phyloP scores from a whole-genome alignment of 2,113 vertebrate genomes.

The Rynchops niger region DNA sequence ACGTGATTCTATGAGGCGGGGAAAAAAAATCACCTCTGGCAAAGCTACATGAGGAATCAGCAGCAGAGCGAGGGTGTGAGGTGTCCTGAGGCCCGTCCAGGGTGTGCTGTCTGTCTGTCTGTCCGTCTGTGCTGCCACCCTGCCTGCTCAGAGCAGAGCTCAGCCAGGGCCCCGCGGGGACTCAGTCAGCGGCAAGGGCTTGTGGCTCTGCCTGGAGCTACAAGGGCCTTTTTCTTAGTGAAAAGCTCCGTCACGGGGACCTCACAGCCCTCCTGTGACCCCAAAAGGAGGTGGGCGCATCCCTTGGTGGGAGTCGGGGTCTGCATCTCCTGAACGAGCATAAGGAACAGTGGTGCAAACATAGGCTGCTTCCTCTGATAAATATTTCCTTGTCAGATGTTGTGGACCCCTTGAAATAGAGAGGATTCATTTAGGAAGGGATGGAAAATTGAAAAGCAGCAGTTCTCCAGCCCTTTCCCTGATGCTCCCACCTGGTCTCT shows the following conservation, averaged over 20 bases:
- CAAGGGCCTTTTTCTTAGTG: neutral
- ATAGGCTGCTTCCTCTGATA: neutral
- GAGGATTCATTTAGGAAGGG: accelerated
- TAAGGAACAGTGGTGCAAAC: too few species aligned
- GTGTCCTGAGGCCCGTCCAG: neutral
- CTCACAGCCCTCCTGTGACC: neutral
- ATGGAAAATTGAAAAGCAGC: accelerated
- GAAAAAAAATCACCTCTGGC: neutral
- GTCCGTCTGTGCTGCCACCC: neutral
- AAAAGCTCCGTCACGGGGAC: neutral
- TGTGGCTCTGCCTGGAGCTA: neutral
- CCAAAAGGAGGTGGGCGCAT: neutral
- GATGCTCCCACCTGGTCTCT: accelerated
- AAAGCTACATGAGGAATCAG: accelerated
- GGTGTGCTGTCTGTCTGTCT: neutral
- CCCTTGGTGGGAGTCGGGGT: neutral
- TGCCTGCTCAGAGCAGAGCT: accelerated
- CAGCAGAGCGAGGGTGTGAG: neutral
- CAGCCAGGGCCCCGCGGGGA: neutral
- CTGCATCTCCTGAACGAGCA: accelerated
- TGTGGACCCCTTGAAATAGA: neutral
- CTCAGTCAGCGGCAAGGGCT: too few species aligned
- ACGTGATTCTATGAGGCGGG: neutral
- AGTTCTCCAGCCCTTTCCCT: neutral
- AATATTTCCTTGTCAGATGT: too few species aligned